Evolutionary conservation across 2,113 vertebrate species (phyloP).

Genomic region (Rhombomys opimus): DNA sequence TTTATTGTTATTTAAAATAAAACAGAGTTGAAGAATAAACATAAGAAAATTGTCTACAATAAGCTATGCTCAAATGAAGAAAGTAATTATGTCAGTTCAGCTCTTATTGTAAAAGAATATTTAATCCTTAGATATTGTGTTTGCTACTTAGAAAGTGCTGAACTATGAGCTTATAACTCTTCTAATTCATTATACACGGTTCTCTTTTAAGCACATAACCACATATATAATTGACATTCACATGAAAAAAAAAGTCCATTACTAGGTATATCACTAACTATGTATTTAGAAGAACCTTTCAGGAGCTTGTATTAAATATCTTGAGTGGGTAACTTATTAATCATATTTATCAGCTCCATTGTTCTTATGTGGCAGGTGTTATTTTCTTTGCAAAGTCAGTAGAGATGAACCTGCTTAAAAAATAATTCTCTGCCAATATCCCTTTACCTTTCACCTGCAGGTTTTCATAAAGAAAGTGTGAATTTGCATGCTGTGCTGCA

Average conservation of each 20-base stretch:
- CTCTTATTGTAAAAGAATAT: neutral
- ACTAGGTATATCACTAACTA: fast-evolving
- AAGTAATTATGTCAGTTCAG: neutral
- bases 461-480: constrained; percentile 44
- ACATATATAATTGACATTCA: neutral
- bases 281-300: too few species aligned
- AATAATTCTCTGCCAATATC: neutral
- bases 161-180: neutral
- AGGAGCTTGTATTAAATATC: neutral
- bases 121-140: neutral
- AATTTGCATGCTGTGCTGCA: constrained; percentile 42
- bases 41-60: neutral
- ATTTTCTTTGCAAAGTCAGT: neutral
- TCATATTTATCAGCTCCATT: neutral
- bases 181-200: neutral
- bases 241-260: neutral
- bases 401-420: neutral
- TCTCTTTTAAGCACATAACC: neutral
- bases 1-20: neutral
- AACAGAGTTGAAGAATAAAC: neutral
- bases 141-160: neutral
- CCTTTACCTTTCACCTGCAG: constrained; percentile 41
- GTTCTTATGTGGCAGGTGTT: neutral
- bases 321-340: neutral
- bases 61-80: neutral